Conservation (phyloP, 2,113 vertebrate species). For the Nothocercus nigrocapillus region DNA sequence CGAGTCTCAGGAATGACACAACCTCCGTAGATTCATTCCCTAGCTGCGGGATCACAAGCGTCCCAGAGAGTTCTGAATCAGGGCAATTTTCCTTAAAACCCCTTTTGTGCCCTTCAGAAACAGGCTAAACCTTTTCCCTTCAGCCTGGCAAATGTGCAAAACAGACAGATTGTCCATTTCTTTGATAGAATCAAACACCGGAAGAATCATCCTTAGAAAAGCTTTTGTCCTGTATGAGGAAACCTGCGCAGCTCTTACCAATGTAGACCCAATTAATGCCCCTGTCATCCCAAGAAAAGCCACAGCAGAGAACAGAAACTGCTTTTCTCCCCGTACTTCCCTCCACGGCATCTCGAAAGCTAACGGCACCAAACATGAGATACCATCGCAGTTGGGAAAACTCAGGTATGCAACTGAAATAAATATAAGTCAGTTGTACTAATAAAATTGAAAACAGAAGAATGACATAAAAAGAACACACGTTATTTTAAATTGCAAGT, state of each 20-base stretch:
- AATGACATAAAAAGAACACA: slow-evolving; percentile 44
- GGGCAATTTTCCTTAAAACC: background rate
- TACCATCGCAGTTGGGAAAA: background rate
- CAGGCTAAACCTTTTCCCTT: background rate
- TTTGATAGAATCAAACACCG: background rate
- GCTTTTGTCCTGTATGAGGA: background rate
- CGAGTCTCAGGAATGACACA: background rate
- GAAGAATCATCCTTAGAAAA: background rate
- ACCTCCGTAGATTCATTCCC: background rate
- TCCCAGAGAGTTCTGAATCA: background rate
- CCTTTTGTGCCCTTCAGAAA: background rate
- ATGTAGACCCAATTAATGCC: background rate
- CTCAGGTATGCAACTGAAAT: background rate
- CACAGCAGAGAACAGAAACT: background rate
- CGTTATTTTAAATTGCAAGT: slow-evolving; percentile 57
- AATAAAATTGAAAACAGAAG: slow-evolving; percentile 42
- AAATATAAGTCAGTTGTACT: slow-evolving; percentile 1
- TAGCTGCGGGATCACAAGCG: background rate
- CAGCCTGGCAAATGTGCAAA: background rate
- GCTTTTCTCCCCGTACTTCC: background rate
- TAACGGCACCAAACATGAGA: background rate
- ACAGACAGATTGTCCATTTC: background rate
- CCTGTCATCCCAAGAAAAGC: background rate
- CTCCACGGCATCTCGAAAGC: background rate
- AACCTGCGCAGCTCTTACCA: background rate